A percentile compares a stretch with the other conserved stretches of the same genome.
Evolutionary conservation across 2,113 vertebrate genomes (phyloP).

Genomic region (Mustela nigripes): DNA sequence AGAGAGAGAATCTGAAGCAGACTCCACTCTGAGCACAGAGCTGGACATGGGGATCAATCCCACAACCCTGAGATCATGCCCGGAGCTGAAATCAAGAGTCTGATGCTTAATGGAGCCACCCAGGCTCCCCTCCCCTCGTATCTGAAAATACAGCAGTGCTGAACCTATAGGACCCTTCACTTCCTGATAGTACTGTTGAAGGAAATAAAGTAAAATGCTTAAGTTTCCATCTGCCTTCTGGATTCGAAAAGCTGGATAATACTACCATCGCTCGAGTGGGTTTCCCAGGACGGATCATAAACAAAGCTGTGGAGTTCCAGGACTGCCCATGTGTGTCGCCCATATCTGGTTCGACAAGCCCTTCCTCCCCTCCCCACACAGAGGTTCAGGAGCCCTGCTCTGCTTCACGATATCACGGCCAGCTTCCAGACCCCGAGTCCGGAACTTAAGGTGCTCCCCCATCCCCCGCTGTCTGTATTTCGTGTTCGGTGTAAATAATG

Average conservation of each 20-base stretch:
- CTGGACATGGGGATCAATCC: neutral
- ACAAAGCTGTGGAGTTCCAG: neutral
- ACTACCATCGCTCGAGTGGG: accelerated
- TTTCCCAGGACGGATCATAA: neutral
- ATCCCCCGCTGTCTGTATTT: accelerated
- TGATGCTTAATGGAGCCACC: neutral
- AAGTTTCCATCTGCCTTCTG: neutral
- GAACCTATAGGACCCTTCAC: neutral
- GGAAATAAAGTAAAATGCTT: no score
- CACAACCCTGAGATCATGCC: neutral
- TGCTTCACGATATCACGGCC: neutral
- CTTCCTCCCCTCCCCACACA: neutral
- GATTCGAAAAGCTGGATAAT: neutral
- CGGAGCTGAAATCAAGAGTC: neutral
- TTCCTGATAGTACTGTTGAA: neutral
- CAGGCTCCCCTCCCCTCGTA: neutral
- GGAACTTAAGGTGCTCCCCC: accelerated
- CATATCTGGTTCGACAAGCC: accelerated
- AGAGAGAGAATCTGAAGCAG: neutral
- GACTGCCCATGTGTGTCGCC: accelerated
- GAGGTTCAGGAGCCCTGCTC: neutral
- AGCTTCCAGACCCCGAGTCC: neutral
- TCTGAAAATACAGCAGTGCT: neutral
- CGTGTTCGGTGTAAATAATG: neutral
- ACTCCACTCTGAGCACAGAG: neutral